phyloP scores from a whole-genome alignment of 2,797 vertebrate species.

The Nannoperca australis region DNA sequence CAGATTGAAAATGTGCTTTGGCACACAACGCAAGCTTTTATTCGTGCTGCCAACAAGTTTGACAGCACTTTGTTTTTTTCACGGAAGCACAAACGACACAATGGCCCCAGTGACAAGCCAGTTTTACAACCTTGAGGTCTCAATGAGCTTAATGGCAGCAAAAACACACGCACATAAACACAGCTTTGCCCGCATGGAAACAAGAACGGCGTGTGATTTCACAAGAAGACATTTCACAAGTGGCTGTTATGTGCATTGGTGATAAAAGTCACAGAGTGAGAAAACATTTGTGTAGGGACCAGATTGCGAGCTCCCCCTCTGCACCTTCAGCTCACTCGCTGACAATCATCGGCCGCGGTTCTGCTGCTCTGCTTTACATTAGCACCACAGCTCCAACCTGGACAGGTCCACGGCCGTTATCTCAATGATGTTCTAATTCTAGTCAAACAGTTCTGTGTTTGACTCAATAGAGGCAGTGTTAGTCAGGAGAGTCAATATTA shows the following conservation, averaged over 20 bases:
- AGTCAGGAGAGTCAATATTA: slow-evolving; percentile 96
- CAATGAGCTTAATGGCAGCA: slow-evolving; percentile 59
- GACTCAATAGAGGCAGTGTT: slow-evolving; percentile 91
- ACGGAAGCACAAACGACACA: slow-evolving; percentile 47
- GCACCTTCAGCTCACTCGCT: slow-evolving; percentile 33
- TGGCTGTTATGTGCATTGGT: slow-evolving; percentile 54
- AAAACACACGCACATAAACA: slow-evolving; percentile 45
- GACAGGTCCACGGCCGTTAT: slow-evolving; percentile 85
- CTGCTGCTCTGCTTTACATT: slow-evolving; percentile 73
- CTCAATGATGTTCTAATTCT: slow-evolving; percentile 90
- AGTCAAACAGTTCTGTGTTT: slow-evolving; percentile 89
- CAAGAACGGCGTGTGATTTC: slow-evolving; percentile 53
- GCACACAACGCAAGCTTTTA: slow-evolving; percentile 50
- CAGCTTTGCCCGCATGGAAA: slow-evolving; percentile 30
- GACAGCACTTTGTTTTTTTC: slow-evolving; percentile 57
- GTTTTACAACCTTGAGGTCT: slow-evolving; percentile 64
- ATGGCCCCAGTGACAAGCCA: slow-evolving; percentile 48
- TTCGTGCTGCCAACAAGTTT: slow-evolving; percentile 58
- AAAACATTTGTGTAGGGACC: slow-evolving; percentile 67
- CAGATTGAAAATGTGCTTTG: slow-evolving; percentile 62
- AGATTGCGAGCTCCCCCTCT: slow-evolving; percentile 61
- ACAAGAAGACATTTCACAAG: slow-evolving; percentile 68
- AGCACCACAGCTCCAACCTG: slow-evolving; percentile 66
- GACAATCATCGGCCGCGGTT: slow-evolving; percentile 44
- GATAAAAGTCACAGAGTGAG: slow-evolving; percentile 62